Evolutionary conservation across 2,113 vertebrate genomes (phyloP).

Genomic region (Dicrurus megarhynchus): DNA sequence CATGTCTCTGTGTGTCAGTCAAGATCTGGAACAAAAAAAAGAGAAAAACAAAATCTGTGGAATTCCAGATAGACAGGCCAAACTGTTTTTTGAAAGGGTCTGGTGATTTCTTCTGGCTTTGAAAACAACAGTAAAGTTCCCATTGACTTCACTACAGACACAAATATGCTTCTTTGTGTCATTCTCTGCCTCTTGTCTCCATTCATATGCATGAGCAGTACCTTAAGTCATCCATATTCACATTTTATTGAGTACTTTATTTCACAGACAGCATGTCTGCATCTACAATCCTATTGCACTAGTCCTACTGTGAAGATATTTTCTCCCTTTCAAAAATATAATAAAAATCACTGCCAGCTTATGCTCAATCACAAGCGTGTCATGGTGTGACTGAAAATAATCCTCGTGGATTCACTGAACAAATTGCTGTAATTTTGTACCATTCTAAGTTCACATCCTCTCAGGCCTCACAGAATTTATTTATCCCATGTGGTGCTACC

Average conservation of each 20-base stretch:
- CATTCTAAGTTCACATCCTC: background rate
- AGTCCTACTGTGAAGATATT: constrained; percentile 11
- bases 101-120: background rate
- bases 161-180: background rate
- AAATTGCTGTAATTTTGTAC: background rate
- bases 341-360: constrained; percentile 17
- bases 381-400: constrained; percentile 25
- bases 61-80: background rate
- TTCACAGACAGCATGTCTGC: background rate
- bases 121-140: background rate
- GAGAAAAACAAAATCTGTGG: background rate
- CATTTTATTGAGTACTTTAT: constrained; percentile 8
- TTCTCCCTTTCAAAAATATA: background rate
- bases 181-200: background rate
- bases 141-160: background rate
- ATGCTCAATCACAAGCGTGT: background rate
- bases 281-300: background rate
- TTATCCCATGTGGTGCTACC: background rate
- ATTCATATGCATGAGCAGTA: background rate
- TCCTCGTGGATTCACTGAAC: background rate
- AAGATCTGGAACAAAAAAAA: background rate
- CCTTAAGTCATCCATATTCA: constrained; percentile 11
- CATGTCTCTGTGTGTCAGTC: background rate
- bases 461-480: background rate
- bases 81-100: background rate